Evolutionary conservation across 2,797 vertebrate genomes (phyloP), one percentile per base, ranked within the genome.

Genomic region (Melanotaenia pygmaea): DNA sequence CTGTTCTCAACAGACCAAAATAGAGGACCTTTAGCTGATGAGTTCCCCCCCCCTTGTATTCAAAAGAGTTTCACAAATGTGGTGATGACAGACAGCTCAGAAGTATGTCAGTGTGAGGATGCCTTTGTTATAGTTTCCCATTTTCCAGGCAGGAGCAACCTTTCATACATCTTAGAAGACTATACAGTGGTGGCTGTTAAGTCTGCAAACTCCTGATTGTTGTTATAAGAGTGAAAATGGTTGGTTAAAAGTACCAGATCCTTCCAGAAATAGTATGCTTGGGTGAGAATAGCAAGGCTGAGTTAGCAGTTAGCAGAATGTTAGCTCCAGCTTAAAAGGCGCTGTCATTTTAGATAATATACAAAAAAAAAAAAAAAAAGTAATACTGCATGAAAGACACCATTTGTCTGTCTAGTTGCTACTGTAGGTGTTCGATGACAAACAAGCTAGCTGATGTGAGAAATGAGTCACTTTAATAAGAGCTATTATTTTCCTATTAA

Each of bases 81-180:
- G 63, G 85, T 70, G 86, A 76, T 91, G 89, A 90, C 90, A 91
- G 85, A 85, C 74, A 70, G 77, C 54, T 59, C 50, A 75, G 72
- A 78, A 47, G 86, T 63, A 58, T 77, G 79, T 81, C 35, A 26
- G 50, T 50, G 80, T 45, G 58, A 79, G 63, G 81, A 90, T 85
- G 80, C 70, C 77, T 65, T 67, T 28, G 67, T 59, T 51, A 67
- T 60, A 70, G 74, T 61, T 58, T 35, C 50, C 67, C 2, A 54
- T 61, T 82, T 79, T 80, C 63, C 63, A 69, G 26, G 32, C 65
- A 66, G 57, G 51, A 43, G 50, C 32, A n/a, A 58, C 63, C 56
- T 54, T 12, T 28, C 45, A 32, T 18, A 11, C 14, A 28, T 24
- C 4, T 9, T 10, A 63, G 9, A 43, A 20, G 45, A 34, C 60